phyloP scores from a whole-genome alignment of 1,140 invertebrate species.

The Trichogramma pretiosum region DNA sequence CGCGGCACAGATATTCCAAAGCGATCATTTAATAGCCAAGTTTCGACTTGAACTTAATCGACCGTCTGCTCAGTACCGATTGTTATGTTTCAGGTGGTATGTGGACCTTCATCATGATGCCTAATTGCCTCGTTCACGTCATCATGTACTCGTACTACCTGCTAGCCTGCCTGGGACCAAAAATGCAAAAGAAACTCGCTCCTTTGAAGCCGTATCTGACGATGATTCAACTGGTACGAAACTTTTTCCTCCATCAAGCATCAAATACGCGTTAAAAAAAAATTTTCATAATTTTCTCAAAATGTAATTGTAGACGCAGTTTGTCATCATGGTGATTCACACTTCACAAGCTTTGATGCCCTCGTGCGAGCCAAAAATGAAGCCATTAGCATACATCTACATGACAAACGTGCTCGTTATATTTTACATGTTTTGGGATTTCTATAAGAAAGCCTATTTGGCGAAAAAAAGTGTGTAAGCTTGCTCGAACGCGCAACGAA shows the following conservation, averaged over 20 bases:
- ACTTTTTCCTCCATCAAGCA: neutral
- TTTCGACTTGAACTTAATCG: too few relatives aligned
- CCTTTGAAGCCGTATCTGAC: slow-evolving; percentile 86
- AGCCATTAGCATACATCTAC: slow-evolving; percentile 45
- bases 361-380: slow-evolving; percentile 46
- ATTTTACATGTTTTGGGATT: slow-evolving; percentile 63
- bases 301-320: slow-evolving; percentile 56
- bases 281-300: neutral
- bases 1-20: neutral
- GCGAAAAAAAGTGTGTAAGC: slow-evolving; percentile 28
- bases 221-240: slow-evolving; percentile 67
- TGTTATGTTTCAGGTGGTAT: slow-evolving; percentile 34
- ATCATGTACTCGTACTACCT: slow-evolving; percentile 60
- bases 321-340: slow-evolving; percentile 52
- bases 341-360: slow-evolving; percentile 47
- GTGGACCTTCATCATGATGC: slow-evolving; percentile 41
- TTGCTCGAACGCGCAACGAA: too few relatives aligned
- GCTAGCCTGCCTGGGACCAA: slow-evolving; percentile 64
- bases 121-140: slow-evolving; percentile 58
- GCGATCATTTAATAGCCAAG: neutral
- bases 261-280: neutral
- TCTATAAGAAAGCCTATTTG: slow-evolving; percentile 52
- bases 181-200: slow-evolving; percentile 71
- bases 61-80: too few relatives aligned
- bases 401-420: slow-evolving; percentile 55